These are phyloP conservation scores for Nycticryphes semicollaris DNA, from an alignment of 2,113 vertebrate genomes.

Conservation along the genomic window DNA sequence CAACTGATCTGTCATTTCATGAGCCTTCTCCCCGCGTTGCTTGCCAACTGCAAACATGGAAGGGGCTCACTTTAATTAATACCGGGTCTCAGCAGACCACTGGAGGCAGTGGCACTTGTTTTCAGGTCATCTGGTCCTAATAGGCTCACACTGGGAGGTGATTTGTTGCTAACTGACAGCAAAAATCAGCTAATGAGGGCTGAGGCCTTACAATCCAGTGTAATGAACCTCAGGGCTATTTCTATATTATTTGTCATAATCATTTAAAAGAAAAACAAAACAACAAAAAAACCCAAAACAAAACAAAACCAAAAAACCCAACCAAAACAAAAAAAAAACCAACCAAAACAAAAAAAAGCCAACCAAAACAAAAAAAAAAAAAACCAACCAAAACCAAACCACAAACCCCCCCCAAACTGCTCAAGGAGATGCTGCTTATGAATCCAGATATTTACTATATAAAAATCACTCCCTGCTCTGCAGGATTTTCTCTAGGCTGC, in stretches of 20 bases:
- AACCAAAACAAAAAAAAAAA: neutral
- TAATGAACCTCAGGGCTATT: constrained; percentile 4
- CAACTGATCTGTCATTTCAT: neutral
- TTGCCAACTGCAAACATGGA: constrained; percentile 9
- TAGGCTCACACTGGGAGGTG: constrained; percentile 83
- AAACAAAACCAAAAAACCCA: no score
- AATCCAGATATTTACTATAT: neutral
- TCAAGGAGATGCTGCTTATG: neutral
- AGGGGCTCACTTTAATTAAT: constrained; percentile 76
- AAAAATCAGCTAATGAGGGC: constrained; percentile 74
- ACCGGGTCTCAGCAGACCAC: constrained; percentile 71
- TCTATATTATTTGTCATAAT: neutral
- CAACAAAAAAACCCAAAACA: no score
- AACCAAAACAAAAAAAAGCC: no score
- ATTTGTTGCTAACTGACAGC: constrained; percentile 84
- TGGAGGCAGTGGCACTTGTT: constrained; percentile 74
- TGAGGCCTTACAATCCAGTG: constrained; percentile 31
- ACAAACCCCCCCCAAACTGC: neutral
- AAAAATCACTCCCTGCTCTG: neutral
- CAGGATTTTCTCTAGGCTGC: neutral
- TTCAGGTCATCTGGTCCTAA: constrained; percentile 83
- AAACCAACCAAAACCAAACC: no score
- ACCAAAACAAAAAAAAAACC: no score
- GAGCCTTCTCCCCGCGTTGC: neutral
- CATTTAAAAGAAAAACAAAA: neutral